Base-by-base conservation (phyloP, 2,797 vertebrate species). In the Helarctos malayanus region DNA sequence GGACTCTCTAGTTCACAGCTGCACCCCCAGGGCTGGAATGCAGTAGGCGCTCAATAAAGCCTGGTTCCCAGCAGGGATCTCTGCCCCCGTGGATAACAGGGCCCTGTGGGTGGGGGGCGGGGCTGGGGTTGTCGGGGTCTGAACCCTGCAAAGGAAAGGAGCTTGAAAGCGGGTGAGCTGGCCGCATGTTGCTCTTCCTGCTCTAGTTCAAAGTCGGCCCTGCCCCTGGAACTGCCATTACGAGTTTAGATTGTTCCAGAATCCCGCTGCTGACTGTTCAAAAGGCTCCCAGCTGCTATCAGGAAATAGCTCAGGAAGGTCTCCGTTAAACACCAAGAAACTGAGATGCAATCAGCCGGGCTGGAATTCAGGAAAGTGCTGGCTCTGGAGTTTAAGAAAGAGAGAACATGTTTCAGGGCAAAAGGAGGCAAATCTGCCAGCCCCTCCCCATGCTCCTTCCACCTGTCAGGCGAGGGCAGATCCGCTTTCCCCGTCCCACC, bases 301-400 rank as follows among this genome's bases (percentile, higher is more conserved):
- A 97, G 98, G 98, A 98, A 98, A 96, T 85, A 80, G 97, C 97
- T 98, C 97, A 96, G 97, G 97, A 98, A 98, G 94, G 96, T 97
- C 95, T 93, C 84, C 78, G 21, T 87, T 95, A 94, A 97, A 98
- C 76, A 93, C 91, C 49, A 29, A 91, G 94, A 92, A 93, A 91
- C 87, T 0, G 2, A 96, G 98, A 97, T 97, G 97, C 93, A 97
- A 97, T 93, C 95, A 95, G 94, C 65, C 52, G 13, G 97, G 71
- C 38, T 57, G 78, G 97, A 65, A 82, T 81, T 93, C 97, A 83
- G 82, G 96, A 83, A 94, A 88, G 95, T 81, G 38, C 83, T 57
- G 87, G 41, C 94, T 89, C 91, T 5, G 38, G 93, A 32, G 49
- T 35, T 35, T 23, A 41, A 93, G 96, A 54, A 86, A 88, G 83